phyloP scores from a whole-genome alignment of 2,113 vertebrate genomes.

The Alosa alosa region DNA sequence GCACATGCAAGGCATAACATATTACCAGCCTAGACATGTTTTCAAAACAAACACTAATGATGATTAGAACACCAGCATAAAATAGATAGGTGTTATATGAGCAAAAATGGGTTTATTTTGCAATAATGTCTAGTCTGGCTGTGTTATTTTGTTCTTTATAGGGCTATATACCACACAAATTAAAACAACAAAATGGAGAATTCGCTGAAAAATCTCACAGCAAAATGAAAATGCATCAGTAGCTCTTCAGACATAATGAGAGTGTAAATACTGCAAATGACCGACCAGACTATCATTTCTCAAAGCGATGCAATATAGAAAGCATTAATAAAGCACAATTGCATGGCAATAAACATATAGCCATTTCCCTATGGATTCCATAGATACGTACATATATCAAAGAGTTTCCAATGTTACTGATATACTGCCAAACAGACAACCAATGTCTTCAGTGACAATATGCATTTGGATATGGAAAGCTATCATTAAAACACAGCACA shows the following conservation, averaged over 20 bases:
- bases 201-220: background rate
- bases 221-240: background rate
- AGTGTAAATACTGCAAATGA: background rate
- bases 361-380: background rate
- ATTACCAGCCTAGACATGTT: too few species aligned
- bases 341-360: background rate
- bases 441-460: background rate
- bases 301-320: background rate
- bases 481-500: slow-evolving; percentile 15
- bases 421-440: background rate
- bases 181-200: background rate
- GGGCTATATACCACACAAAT: background rate
- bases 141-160: background rate
- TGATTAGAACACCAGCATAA: too few species aligned
- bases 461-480: background rate
- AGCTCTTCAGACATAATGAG: background rate
- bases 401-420: background rate
- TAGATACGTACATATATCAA: background rate
- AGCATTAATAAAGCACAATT: background rate
- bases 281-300: background rate
- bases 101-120: background rate
- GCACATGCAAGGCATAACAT: too few species aligned
- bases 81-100: too few species aligned
- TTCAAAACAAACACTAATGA: too few species aligned
- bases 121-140: background rate